These are phyloP conservation scores for Oophaga pumilio DNA, from an alignment of 2,113 vertebrate genomes.

Conservation along the genomic window DNA sequence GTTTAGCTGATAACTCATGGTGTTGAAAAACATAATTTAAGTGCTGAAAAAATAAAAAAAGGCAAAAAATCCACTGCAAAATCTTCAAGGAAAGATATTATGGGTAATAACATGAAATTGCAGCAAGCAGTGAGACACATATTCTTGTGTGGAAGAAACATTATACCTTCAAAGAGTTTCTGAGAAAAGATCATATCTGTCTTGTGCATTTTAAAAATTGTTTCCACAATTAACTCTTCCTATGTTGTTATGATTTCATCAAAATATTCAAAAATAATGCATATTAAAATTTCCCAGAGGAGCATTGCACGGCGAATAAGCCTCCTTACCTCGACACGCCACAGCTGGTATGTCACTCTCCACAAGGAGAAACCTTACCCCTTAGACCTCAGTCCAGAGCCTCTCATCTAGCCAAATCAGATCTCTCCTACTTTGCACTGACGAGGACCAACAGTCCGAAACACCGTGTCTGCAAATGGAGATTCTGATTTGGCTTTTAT, in stretches of 20 bases:
- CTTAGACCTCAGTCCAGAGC: too few relatives aligned
- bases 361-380: too few relatives aligned
- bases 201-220: constrained; percentile 13
- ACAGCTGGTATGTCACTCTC: too few relatives aligned
- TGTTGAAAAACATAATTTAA: constrained; percentile 48
- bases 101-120: constrained; percentile 50
- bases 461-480: too few relatives aligned
- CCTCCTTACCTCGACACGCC: too few relatives aligned
- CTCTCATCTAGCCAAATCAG: too few relatives aligned
- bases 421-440: too few relatives aligned
- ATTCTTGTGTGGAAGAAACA: constrained; percentile 2
- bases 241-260: neutral
- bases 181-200: neutral
- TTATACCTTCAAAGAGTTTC: constrained; percentile 42
- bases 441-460: too few relatives aligned
- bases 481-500: too few relatives aligned
- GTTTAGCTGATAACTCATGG: constrained; percentile 19
- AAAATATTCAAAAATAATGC: neutral
- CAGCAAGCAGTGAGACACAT: constrained; percentile 5
- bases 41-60: constrained; percentile 33
- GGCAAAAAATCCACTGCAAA: constrained; percentile 14
- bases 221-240: constrained; percentile 2
- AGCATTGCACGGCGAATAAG: too few relatives aligned
- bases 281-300: too few relatives aligned
- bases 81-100: constrained; percentile 49